Base-by-base conservation (phyloP, 2,113 vertebrate species). In the Epinephelus fuscoguttatus region DNA sequence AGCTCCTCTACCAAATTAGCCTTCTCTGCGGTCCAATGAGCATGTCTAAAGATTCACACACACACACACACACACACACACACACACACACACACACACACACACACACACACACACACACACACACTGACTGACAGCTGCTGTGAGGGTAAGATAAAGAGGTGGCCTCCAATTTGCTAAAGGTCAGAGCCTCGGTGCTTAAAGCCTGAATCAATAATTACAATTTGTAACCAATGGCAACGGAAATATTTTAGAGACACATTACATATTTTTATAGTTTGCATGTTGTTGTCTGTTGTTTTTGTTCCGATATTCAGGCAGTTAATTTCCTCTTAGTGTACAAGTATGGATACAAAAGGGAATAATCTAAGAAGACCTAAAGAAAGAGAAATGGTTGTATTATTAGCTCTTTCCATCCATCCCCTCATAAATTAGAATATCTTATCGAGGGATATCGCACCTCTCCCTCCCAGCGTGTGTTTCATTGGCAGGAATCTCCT, bases 121-220 rank as follows among this genome's bases (percentile, higher is more conserved):
- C 63, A 74, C 84, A 63, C 74, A 68, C 19, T 70, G 74, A 87
- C 74, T 84, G 79, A 77, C 89, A 87, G 77, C 66, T 73, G 62
- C 80, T 80, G 67, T 73, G 70, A 82, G 75, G 57, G 14, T 71
- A 57, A 82, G 85, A 92, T 89, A 90, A 92, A 86, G 23, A 45
- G 63, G 25, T 75, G 83, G 55, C 25, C 60, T 75, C 75, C 78
- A 88, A 85, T 91, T 88, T 83, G 59, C 60, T n/a, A 79, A 91
- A 93, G 80, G 84, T 93, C 84, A 91, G 72, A 73, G 33, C 67
- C 23, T 19, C 9, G 47, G 25, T 52, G 50, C 42, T 73, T 59
- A 82, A 67, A 86, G 52, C 27, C 60, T n/a, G 1, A 76, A 84
- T 91, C 84, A 80, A 72, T 88, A 88, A 40, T 82, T 70, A 40